These are phyloP conservation scores for Mycetomoellerius zeteki DNA, from an alignment of 1,140 invertebrate genomes.

Conservation along the genomic window DNA sequence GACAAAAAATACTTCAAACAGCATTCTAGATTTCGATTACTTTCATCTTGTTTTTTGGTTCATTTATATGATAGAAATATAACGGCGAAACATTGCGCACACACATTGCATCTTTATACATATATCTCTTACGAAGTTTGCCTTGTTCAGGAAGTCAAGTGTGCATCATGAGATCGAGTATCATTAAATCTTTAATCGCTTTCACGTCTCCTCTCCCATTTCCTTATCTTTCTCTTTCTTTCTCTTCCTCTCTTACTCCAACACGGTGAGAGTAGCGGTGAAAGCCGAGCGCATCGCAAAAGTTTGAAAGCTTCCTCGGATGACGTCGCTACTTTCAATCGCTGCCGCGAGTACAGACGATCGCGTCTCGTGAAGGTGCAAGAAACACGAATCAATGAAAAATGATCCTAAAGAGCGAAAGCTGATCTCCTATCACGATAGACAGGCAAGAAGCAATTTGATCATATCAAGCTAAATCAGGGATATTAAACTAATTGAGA, in stretches of 20 bases:
- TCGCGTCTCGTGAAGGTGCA: conserved; percentile 37
- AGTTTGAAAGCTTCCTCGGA: conserved; percentile 72
- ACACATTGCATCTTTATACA: not conserved
- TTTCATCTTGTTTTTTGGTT: conserved; percentile 33
- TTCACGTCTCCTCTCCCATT: conserved; percentile 59
- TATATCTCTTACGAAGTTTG: conserved; percentile 6
- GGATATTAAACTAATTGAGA: conserved; percentile 35
- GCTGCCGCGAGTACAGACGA: conserved; percentile 53
- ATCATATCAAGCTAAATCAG: conserved; percentile 9
- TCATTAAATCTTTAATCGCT: conserved; percentile 71
- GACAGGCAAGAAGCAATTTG: conserved; percentile 32
- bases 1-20: not conserved
- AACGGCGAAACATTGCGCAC: not conserved
- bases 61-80: not conserved
- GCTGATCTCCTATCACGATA: conserved; percentile 48
- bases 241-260: conserved; percentile 28
- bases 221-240: not conserved
- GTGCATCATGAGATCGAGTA: conserved; percentile 38
- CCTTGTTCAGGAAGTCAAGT: conserved; percentile 30
- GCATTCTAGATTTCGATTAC: conserved; percentile 20
- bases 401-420: conserved; percentile 67
- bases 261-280: conserved; percentile 66
- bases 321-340: conserved; percentile 68
- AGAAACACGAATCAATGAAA: conserved; percentile 67
- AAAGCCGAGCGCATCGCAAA: conserved; percentile 65